Conservation (phyloP, 2,888 invertebrate species). For the Cheilosia impressa region DNA sequence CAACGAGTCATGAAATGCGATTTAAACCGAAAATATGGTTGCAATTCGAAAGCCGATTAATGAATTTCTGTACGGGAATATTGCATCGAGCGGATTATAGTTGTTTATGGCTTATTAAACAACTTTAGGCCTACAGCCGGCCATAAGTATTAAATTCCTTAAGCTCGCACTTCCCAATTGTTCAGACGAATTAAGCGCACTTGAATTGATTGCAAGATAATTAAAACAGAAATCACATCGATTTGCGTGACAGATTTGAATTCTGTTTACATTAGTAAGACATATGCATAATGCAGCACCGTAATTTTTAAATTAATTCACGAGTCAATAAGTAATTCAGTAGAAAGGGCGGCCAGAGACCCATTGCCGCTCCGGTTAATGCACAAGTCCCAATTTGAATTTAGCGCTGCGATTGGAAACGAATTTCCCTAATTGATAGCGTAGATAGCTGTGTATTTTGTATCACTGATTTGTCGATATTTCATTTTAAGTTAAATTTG, state of each 20-base stretch:
- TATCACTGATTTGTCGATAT: conserved; percentile 39
- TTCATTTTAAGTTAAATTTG: background rate
- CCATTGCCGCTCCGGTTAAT: conserved; percentile 4
- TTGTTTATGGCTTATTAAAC: background rate
- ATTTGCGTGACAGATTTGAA: conserved; percentile 56
- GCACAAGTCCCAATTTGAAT: conserved; percentile 9
- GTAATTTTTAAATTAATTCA: conserved; percentile 72
- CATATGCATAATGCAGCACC: conserved; percentile 53
- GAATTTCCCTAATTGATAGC: conserved; percentile 67
- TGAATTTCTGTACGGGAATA: background rate
- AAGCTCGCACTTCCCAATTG: background rate
- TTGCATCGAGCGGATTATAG: background rate
- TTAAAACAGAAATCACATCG: conserved; percentile 35
- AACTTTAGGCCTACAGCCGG: background rate
- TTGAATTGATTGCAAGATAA: conserved; percentile 41
- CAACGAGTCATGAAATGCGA: conserved; percentile 29
- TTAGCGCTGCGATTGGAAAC: background rate
- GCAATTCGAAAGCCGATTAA: background rate
- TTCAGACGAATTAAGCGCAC: background rate
- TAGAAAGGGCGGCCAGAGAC: conserved; percentile 12
- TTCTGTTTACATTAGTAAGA: conserved; percentile 50
- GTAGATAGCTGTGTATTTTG: conserved; percentile 41
- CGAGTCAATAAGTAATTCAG: conserved; percentile 70
- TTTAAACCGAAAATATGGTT: background rate
- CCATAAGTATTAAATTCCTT: background rate